These are phyloP conservation scores for Drosophila aldrichi DNA, from an alignment of 2,888 invertebrate genomes.

Conservation along the genomic window DNA sequence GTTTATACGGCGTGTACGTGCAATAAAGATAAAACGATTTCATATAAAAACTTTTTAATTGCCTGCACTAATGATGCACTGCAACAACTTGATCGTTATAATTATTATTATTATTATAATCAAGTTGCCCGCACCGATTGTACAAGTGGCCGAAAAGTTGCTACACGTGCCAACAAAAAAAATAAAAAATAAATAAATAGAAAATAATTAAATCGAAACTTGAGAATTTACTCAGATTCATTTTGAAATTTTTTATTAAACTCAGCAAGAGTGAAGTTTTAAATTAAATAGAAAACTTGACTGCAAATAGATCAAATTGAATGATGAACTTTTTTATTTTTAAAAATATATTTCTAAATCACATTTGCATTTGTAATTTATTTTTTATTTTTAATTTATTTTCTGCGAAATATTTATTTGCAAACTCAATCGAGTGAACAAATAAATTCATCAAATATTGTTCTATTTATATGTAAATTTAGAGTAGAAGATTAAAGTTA, in stretches of 20 bases:
- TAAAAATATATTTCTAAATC: neutral
- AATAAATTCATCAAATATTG: neutral
- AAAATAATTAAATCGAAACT: neutral
- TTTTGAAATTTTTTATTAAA: neutral
- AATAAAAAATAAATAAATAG: no score
- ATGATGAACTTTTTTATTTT: neutral
- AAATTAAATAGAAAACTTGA: neutral
- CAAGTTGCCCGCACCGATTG: conserved; percentile 41
- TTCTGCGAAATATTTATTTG: neutral
- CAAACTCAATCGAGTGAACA: neutral
- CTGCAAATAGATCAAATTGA: neutral
- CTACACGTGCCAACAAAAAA: neutral
- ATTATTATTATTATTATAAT: conserved; percentile 45
- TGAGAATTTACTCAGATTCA: neutral
- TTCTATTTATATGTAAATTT: neutral
- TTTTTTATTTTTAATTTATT: no score
- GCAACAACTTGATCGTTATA: conserved; percentile 77
- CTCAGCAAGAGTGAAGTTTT: neutral
- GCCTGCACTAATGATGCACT: conserved; percentile 82
- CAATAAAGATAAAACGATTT: conserved; percentile 79
- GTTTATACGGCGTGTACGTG: conserved; percentile 72
- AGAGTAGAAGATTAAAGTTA: neutral
- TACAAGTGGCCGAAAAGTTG: conserved; percentile 25
- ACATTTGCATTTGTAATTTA: neutral
- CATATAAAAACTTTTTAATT: conserved; percentile 79